phyloP scores from a whole-genome alignment of 2,113 vertebrate genomes.

The Corvus cornix region DNA sequence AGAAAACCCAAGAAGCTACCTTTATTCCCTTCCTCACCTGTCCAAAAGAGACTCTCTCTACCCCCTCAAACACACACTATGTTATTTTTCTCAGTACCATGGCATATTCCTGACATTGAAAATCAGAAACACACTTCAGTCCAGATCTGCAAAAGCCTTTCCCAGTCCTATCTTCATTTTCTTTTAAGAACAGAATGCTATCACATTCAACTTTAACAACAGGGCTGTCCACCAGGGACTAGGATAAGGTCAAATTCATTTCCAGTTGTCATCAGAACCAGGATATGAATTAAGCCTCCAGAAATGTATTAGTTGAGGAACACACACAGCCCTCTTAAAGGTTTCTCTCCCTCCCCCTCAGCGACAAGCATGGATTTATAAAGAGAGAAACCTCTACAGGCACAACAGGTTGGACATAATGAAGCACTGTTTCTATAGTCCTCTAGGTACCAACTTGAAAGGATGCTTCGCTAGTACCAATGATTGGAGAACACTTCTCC shows the following conservation, averaged over 20 bases:
- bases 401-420: conserved; percentile 59
- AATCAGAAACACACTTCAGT: neutral
- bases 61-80: neutral
- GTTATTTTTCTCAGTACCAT: neutral
- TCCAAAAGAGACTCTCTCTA: neutral
- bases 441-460: conserved; percentile 54
- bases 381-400: conserved; percentile 20
- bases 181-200: neutral
- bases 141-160: neutral
- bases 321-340: neutral
- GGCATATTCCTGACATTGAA: neutral
- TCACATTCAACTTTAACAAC: neutral
- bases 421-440: conserved; percentile 48
- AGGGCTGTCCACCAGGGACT: neutral
- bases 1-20: neutral
- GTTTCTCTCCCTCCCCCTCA: neutral
- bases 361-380: conserved; percentile 22
- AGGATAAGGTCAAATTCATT: conserved; percentile 52
- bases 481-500: conserved; percentile 56
- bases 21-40: neutral
- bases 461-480: conserved; percentile 9
- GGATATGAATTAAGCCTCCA: conserved; percentile 46
- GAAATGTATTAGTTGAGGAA: conserved; percentile 13
- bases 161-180: neutral
- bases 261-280: conserved; percentile 51